A percentile compares a stretch with the other conserved stretches of the same genome.
Evolutionary conservation across 2,113 vertebrate species (phyloP).

Genomic region (Sardina pilchardus): DNA sequence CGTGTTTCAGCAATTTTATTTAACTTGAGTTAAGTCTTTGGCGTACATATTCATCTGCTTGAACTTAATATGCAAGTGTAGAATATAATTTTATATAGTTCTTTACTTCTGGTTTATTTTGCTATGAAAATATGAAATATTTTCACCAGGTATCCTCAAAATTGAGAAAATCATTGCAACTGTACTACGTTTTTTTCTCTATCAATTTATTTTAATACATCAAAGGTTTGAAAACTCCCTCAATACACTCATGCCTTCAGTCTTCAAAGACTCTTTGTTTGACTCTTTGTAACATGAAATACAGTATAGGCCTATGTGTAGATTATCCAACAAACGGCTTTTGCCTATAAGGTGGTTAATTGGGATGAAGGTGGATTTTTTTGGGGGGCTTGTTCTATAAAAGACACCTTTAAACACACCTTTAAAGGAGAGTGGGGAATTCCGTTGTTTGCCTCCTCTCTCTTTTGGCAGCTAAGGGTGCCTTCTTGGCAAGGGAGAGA

Average conservation of each 20-base stretch:
- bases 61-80: background rate
- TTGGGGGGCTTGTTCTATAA: background rate
- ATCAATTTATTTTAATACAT: background rate
- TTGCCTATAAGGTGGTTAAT: background rate
- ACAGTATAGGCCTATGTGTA: background rate
- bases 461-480: background rate
- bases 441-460: constrained; percentile 10
- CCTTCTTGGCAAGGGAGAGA: background rate
- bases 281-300: background rate
- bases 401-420: constrained; percentile 38
- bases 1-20: background rate
- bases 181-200: background rate
- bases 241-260: background rate
- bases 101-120: background rate
- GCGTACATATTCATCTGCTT: background rate
- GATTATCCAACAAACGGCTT: background rate
- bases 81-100: background rate
- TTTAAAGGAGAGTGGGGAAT: constrained; percentile 36
- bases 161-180: background rate
- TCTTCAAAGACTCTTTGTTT: background rate
- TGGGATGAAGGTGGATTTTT: background rate
- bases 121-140: background rate
- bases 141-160: background rate
- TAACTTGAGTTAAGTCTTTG: background rate
- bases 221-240: background rate